These are phyloP conservation scores for Phalanger gymnotis DNA, from an alignment of 2,797 vertebrate species.

Conservation along the genomic window DNA sequence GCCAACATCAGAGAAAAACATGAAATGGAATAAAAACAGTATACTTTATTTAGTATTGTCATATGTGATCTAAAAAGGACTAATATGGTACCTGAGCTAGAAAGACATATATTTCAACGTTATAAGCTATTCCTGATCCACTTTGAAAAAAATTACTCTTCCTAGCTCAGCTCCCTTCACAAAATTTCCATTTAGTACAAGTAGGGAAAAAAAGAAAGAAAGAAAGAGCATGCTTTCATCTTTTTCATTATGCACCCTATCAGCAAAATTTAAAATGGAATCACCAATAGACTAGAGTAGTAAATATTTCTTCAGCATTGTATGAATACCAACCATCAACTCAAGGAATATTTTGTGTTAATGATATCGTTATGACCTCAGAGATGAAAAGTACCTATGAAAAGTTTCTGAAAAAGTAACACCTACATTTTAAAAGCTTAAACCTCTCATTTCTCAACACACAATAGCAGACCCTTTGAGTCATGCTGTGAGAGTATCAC, in stretches of 20 bases:
- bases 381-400: background rate
- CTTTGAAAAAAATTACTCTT: slow-evolving; percentile 35
- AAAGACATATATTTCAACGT: background rate
- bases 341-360: background rate
- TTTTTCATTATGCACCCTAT: background rate
- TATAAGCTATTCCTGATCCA: slow-evolving; percentile 10
- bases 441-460: background rate
- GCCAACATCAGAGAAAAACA: background rate
- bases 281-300: background rate
- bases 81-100: background rate
- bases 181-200: slow-evolving; percentile 34
- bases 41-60: background rate
- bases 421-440: background rate
- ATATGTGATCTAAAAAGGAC: background rate
- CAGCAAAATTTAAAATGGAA: background rate
- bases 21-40: slow-evolving; percentile 15
- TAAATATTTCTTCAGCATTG: background rate
- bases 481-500: background rate
- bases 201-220: slow-evolving; percentile 2
- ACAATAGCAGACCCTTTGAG: background rate
- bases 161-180: background rate
- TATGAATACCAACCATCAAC: background rate
- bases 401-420: background rate
- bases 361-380: background rate
- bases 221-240: background rate